Conservation (phyloP, 2,888 invertebrate genomes). For the Aphodius granarius region DNA sequence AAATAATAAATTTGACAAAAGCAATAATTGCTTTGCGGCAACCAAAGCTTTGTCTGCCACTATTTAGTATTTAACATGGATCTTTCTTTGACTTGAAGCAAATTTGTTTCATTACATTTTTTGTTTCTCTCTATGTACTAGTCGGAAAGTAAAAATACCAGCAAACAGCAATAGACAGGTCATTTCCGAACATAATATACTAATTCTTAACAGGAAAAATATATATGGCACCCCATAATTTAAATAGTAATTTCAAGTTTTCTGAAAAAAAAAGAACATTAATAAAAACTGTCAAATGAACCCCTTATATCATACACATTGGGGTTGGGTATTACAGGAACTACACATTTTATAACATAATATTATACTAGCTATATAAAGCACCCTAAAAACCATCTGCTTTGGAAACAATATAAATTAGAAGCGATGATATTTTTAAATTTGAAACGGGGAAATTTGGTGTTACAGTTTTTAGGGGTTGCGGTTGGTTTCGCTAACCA, state of each 20-base stretch:
- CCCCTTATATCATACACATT: neutral
- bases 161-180: too few species aligned
- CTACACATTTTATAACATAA: neutral
- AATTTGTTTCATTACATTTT: too few species aligned
- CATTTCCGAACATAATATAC: too few species aligned
- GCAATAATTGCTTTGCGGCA: too few species aligned
- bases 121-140: too few species aligned
- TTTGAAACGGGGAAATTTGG: neutral
- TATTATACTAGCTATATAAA: neutral
- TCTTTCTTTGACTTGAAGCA: too few species aligned
- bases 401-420: neutral
- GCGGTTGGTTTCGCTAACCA: neutral
- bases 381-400: neutral
- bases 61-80: too few species aligned
- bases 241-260: neutral
- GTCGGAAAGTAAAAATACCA: too few species aligned
- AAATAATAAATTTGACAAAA: too few species aligned
- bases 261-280: neutral
- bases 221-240: neutral
- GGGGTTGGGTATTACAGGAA: neutral
- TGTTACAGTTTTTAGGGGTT: neutral
- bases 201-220: too few species aligned
- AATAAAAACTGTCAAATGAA: neutral
- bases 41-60: too few species aligned
- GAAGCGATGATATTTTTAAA: neutral